A percentile compares a stretch with the other conserved stretches of the same genome.
Conservation (phyloP, 1,140 invertebrate species). For the Philotrypesis tridentata region DNA sequence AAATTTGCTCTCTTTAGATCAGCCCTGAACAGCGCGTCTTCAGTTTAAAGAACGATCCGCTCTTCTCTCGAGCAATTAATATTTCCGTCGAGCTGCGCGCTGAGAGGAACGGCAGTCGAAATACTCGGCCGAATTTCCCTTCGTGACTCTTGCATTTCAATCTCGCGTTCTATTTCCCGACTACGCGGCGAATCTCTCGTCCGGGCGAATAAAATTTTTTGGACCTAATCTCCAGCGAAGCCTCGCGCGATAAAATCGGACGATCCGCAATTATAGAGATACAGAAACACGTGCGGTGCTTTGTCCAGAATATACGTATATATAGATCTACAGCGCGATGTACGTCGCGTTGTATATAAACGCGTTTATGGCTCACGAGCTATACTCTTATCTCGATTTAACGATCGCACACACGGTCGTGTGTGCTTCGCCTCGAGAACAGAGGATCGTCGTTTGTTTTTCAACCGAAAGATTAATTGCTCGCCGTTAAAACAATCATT, state of each 20-base stretch:
- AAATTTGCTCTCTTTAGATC: neutral
- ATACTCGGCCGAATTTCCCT: neutral
- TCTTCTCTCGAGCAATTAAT: too few relatives aligned
- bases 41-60: neutral
- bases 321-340: too few relatives aligned
- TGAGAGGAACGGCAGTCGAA: neutral
- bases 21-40: neutral
- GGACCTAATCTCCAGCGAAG: neutral
- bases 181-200: neutral
- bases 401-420: neutral
- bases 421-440: neutral
- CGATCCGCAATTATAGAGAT: neutral
- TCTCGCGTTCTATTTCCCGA: neutral
- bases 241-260: neutral
- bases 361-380: neutral
- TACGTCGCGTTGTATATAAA: too few relatives aligned
- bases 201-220: neutral
- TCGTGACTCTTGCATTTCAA: neutral
- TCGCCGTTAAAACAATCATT: too few relatives aligned
- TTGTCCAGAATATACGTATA: neutral
- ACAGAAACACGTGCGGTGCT: neutral
- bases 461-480: conserved; percentile 13
- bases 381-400: conserved; percentile 23
- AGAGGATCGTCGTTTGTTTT: neutral
- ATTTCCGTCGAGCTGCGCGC: too few relatives aligned